Evolutionary conservation across 2,113 vertebrate species (phyloP).

Genomic region (Meles meles): DNA sequence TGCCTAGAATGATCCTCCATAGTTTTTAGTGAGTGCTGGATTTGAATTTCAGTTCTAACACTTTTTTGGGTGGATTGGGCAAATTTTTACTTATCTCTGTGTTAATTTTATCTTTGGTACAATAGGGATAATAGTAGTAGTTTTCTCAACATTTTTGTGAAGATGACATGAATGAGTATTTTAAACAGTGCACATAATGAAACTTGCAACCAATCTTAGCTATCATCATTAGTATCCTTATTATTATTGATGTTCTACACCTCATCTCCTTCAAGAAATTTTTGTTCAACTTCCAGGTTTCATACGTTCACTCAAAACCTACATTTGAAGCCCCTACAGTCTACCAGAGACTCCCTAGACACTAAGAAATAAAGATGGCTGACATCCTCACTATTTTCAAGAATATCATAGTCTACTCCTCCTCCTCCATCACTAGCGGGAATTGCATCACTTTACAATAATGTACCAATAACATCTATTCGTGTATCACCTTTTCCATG

Average conservation of each 20-base stretch:
- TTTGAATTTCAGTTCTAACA: neutral
- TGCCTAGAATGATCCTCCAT: neutral
- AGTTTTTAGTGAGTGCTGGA: neutral
- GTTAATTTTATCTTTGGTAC: neutral
- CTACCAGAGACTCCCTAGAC: neutral
- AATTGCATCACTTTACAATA: neutral
- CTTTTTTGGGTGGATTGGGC: neutral
- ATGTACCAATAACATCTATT: neutral
- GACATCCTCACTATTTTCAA: neutral
- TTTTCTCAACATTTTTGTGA: neutral
- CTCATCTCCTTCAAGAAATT: neutral
- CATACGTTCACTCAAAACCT: neutral
- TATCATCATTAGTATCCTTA: neutral
- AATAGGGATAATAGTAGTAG: neutral
- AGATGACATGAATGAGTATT: neutral
- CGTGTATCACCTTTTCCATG: neutral
- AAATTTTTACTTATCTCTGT: neutral
- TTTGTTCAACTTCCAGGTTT: neutral
- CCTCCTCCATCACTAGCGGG: neutral
- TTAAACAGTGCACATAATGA: neutral
- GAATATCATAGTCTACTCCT: neutral
- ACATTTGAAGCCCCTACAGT: neutral
- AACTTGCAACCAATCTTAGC: neutral
- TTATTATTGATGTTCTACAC: neutral
- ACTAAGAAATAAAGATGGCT: neutral